Evolutionary conservation across 2,888 invertebrate species (phyloP).

Genomic region (Arrhopalites spinosus): DNA sequence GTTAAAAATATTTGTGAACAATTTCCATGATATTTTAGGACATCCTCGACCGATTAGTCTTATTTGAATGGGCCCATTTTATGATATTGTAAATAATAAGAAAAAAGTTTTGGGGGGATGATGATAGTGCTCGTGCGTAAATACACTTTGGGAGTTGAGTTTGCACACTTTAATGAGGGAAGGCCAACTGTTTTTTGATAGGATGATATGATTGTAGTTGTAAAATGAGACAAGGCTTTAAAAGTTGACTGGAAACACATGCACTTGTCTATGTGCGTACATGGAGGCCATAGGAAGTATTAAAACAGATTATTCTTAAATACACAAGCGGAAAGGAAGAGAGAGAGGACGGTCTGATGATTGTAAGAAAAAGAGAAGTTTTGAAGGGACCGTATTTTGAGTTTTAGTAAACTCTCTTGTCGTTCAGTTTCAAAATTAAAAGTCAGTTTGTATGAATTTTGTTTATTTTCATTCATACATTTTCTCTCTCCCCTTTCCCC

Average conservation of each 20-base stretch:
- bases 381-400: conserved; percentile 7
- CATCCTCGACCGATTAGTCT: neutral
- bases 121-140: no score
- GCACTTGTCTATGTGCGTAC: no score
- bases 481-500: neutral
- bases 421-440: conserved; percentile 19
- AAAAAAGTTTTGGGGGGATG: neutral
- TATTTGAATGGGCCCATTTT: neutral
- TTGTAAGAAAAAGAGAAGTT: neutral
- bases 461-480: conserved; percentile 32
- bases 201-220: neutral
- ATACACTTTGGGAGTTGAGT: neutral
- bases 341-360: neutral
- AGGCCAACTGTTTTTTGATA: neutral
- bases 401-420: conserved; percentile 25
- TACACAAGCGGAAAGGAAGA: conserved; percentile 9
- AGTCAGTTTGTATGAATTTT: conserved; percentile 2
- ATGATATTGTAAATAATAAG: neutral
- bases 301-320: conserved; percentile 13
- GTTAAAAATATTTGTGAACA: neutral
- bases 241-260: no score
- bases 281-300: neutral
- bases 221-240: no score
- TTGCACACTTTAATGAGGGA: neutral
- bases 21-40: neutral